Percentiles rank a stretch among this genome's conserved stretches.
These are phyloP conservation scores for Anas platyrhynchos DNA, from an alignment of 2,113 vertebrate species.

Conservation along the genomic window DNA sequence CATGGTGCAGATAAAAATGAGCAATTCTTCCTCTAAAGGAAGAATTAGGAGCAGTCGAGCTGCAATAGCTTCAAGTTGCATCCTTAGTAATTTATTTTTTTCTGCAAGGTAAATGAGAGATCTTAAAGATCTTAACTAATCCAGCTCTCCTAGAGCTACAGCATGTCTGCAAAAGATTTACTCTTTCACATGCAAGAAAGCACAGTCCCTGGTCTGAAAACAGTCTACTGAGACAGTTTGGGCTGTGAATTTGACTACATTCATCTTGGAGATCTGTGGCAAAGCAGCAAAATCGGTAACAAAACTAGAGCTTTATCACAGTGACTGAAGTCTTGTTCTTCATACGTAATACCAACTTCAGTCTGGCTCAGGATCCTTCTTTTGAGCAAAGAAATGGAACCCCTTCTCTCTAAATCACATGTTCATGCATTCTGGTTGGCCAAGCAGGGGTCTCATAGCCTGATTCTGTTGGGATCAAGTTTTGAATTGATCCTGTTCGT, in stretches of 20 bases:
- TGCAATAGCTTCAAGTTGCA: not conserved
- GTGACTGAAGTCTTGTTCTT: not conserved
- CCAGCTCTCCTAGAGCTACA: not conserved
- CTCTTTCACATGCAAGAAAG: not conserved
- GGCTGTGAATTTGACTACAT: not conserved
- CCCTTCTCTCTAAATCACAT: not conserved
- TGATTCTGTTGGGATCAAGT: not conserved
- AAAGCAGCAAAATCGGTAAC: not conserved
- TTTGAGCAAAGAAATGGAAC: not conserved
- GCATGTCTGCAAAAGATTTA: not conserved
- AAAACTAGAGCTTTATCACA: not conserved
- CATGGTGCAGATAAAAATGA: not conserved
- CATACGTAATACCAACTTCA: accelerated
- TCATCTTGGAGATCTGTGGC: not conserved
- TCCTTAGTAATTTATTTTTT: not conserved
- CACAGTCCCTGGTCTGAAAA: not conserved
- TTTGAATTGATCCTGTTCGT: not conserved
- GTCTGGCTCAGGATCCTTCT: not conserved
- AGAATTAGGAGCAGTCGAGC: not conserved
- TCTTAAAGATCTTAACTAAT: not conserved
- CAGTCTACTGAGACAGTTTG: not conserved
- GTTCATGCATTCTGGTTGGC: accelerated
- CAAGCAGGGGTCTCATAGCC: not conserved
- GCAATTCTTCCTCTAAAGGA: not conserved
- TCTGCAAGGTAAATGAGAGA: not conserved